phyloP scores from a whole-genome alignment of 37 sponge, comb jelly and placozoan species.

The Chondrilla cf. caribensis region DNA sequence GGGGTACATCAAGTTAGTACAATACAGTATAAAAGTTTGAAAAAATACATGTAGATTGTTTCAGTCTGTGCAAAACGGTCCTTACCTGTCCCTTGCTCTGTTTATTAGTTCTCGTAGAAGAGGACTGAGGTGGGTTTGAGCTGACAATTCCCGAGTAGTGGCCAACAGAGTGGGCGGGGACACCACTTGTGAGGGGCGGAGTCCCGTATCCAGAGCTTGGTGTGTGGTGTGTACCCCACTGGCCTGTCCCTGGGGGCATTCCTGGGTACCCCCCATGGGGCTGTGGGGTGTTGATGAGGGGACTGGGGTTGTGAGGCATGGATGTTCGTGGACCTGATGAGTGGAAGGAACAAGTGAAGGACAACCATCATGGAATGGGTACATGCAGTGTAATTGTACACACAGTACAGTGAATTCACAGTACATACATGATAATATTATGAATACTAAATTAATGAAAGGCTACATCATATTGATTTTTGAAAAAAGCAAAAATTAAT shows the following conservation, averaged over 20 bases:
- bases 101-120: background rate
- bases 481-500: too few species aligned
- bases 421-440: too few species aligned
- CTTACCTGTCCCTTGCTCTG: constrained; percentile 5
- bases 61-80: too few species aligned
- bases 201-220: background rate
- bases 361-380: too few species aligned
- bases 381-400: too few species aligned
- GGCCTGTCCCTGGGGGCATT: background rate
- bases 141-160: background rate
- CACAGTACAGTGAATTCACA: too few species aligned
- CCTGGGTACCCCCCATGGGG: constrained; percentile 24
- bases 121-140: background rate
- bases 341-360: too few species aligned
- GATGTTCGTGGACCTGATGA: constrained; percentile 4
- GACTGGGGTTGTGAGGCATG: background rate
- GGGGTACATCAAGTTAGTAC: too few species aligned
- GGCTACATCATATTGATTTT: too few species aligned
- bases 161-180: background rate
- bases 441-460: too few species aligned
- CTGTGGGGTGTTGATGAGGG: background rate
- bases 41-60: too few species aligned
- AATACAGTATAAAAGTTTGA: too few species aligned
- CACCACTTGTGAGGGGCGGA: background rate
- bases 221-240: constrained; percentile 10